Conservation (phyloP, 2,797 vertebrate genomes). For the Potorous gilbertii region DNA sequence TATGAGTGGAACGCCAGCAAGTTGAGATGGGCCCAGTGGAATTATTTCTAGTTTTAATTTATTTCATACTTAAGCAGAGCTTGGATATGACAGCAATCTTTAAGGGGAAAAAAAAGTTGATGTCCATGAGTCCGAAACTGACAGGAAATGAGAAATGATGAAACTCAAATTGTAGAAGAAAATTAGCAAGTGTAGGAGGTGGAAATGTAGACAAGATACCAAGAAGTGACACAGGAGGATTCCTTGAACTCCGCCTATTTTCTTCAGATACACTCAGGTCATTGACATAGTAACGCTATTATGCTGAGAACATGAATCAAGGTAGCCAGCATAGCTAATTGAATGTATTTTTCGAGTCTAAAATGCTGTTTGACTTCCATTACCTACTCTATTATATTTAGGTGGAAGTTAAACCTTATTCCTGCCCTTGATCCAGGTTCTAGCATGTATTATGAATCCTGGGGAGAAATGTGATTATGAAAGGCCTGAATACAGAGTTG, state of each 20-base stretch:
- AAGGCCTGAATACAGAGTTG: conserved; percentile 40
- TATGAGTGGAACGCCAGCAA: conserved; percentile 68
- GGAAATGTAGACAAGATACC: accelerated
- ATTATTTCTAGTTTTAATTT: conserved; percentile 79
- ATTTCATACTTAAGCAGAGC: conserved; percentile 68
- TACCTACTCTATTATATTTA: conserved; percentile 20
- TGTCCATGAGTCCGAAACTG: conserved; percentile 29
- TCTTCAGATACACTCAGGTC: background rate
- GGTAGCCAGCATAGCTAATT: background rate
- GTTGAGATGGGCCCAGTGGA: conserved; percentile 65
- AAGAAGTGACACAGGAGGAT: accelerated
- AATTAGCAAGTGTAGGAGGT: background rate
- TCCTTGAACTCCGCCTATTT: background rate
- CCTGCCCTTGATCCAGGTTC: conserved; percentile 58
- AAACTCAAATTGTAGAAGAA: background rate
- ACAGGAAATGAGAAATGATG: conserved; percentile 47
- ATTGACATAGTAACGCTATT: conserved; percentile 21
- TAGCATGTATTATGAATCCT: conserved; percentile 1
- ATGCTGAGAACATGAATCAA: conserved; percentile 1
- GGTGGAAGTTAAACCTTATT: conserved; percentile 36
- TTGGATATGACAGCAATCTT: conserved; percentile 75
- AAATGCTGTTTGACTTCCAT: conserved; percentile 51
- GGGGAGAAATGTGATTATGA: conserved; percentile 42
- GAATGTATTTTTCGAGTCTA: conserved; percentile 49
- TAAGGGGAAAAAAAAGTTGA: conserved; percentile 28